These are phyloP conservation scores for Aleiodes testaceus DNA, from an alignment of 2,888 invertebrate species.

Conservation along the genomic window DNA sequence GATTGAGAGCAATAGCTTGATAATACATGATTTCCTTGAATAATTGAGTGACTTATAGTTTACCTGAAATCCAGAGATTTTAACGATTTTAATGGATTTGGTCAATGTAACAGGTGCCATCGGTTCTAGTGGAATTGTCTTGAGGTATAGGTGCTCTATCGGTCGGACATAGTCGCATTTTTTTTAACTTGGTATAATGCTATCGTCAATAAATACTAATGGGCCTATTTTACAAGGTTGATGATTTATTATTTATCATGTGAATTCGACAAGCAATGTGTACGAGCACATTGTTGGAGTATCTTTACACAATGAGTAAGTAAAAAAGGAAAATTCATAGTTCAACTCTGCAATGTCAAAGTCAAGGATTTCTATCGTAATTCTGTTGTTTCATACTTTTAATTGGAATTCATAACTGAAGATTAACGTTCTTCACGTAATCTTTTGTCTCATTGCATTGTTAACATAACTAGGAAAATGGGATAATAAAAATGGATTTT, in stretches of 20 bases:
- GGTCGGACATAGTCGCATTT: not conserved
- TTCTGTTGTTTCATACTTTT: not conserved
- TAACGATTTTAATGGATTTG: not conserved
- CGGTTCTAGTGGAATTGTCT: not conserved
- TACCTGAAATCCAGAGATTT: not conserved
- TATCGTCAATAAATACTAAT: conserved; percentile 14
- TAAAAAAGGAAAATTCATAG: not conserved
- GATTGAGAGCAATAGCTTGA: conserved; percentile 24
- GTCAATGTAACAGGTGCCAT: conserved; percentile 22
- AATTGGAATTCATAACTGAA: not conserved
- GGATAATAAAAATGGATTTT: not conserved
- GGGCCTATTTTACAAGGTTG: conserved; percentile 36
- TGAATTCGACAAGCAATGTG: not conserved
- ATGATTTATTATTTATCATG: conserved; percentile 34
- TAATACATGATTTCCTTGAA: conserved; percentile 29
- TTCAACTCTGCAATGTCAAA: conserved; percentile 27
- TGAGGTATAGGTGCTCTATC: not conserved
- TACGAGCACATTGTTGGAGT: conserved; percentile 12
- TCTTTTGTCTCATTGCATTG: too few relatives aligned
- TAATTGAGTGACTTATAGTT: conserved; percentile 1
- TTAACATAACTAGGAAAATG: not conserved
- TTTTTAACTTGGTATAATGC: conserved; percentile 1
- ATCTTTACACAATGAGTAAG: conserved; percentile 8
- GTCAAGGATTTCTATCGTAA: conserved; percentile 34
- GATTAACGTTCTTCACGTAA: not conserved